Evolutionary conservation across 1,140 invertebrate species (phyloP).

Genomic region (Globodera ellingtonae): DNA sequence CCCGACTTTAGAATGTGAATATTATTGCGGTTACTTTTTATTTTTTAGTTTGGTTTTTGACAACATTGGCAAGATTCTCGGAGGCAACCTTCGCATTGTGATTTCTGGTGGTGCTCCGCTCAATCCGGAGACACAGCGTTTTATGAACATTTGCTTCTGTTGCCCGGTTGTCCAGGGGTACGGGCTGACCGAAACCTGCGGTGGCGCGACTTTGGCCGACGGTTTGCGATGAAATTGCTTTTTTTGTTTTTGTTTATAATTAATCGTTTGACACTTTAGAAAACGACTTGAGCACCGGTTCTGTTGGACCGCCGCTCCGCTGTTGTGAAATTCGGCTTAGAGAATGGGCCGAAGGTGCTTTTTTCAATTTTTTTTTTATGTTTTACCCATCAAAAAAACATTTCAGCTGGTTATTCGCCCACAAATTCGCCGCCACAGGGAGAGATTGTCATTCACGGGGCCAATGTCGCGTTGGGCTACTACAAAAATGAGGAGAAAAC

Average conservation of each 20-base stretch:
- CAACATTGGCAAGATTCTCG: conserved; percentile 79
- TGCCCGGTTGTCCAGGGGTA: conserved; percentile 89
- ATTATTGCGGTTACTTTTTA: conserved; percentile 14
- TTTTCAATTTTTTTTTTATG: too few species aligned
- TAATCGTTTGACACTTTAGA: conserved; percentile 42
- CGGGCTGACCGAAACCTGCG: conserved; percentile 93
- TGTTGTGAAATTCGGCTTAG: conserved; percentile 83
- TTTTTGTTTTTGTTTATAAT: neutral
- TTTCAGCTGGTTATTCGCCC: conserved; percentile 75
- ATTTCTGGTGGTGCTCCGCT: conserved; percentile 90
- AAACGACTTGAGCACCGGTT: conserved; percentile 76
- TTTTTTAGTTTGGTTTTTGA: conserved; percentile 75
- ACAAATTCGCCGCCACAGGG: conserved; percentile 87
- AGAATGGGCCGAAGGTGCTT: conserved; percentile 88
- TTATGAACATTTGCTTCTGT: conserved; percentile 89
- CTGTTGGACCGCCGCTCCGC: conserved; percentile 85
- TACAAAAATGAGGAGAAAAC: conserved; percentile 87
- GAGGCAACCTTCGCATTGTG: conserved; percentile 82
- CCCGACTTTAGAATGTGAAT: too few species aligned
- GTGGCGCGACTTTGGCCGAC: conserved; percentile 86
- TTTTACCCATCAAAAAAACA: too few species aligned
- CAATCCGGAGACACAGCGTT: conserved; percentile 89
- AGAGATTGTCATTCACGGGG: conserved; percentile 88
- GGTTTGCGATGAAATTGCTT: conserved; percentile 65
- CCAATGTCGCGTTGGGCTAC: conserved; percentile 87